Conservation (phyloP, 2,797 vertebrate species). For the Cyprinodon diabolis region DNA sequence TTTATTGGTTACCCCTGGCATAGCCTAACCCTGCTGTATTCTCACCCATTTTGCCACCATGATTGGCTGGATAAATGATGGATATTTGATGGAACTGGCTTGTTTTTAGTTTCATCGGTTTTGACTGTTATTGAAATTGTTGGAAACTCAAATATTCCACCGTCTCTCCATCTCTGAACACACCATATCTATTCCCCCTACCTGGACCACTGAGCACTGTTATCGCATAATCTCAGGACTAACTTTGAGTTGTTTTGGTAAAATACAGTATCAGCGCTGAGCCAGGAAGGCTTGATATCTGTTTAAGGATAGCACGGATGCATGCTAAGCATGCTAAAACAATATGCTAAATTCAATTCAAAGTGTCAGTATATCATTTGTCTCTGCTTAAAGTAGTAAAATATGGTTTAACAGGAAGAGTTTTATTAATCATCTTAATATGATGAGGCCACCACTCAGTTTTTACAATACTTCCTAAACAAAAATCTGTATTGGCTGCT, state of each 20-base stretch:
- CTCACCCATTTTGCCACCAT: conserved; percentile 66
- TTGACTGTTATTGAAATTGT: not conserved
- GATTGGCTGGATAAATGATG: conserved; percentile 51
- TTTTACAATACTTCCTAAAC: not conserved
- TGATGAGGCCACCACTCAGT: not conserved
- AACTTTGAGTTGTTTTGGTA: too few species aligned
- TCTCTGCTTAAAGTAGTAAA: not conserved
- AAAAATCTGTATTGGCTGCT: not conserved
- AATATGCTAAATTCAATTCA: not conserved
- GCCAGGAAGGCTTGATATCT: too few species aligned
- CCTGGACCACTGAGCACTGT: too few species aligned
- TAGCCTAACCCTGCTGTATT: conserved; percentile 59
- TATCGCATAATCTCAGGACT: too few species aligned
- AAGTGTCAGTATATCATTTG: not conserved
- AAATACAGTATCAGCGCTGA: too few species aligned
- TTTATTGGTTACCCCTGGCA: conserved; percentile 36
- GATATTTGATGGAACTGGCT: not conserved
- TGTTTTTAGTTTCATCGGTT: not conserved
- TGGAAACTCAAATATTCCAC: not conserved
- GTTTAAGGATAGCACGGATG: not conserved
- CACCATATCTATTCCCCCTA: too few species aligned
- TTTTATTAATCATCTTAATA: not conserved
- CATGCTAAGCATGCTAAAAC: not conserved
- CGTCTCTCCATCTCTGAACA: not conserved
- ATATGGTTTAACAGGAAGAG: not conserved